A percentile compares a stretch with the other conserved stretches of the same genome.
These are phyloP conservation scores for Cerastoderma edule DNA, from an alignment of 2,888 invertebrate genomes.

Conservation along the genomic window DNA sequence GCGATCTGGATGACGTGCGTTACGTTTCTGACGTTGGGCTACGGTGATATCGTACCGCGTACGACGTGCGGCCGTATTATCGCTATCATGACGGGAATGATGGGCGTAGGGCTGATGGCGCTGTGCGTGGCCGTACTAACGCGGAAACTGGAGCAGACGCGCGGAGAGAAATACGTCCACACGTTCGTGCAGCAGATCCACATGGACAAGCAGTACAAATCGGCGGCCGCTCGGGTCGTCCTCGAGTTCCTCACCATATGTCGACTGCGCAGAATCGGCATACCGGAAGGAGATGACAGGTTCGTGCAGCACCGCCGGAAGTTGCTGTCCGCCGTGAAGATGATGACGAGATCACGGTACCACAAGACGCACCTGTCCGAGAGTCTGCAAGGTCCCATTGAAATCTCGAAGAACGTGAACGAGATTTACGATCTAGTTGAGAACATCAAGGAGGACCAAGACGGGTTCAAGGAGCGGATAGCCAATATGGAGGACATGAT, in stretches of 20 bases:
- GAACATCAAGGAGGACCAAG: constrained; percentile 67
- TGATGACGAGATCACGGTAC: constrained; percentile 71
- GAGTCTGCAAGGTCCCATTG: constrained; percentile 69
- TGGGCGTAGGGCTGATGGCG: constrained; percentile 78
- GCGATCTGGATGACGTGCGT: constrained; percentile 78
- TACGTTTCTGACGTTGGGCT: constrained; percentile 76
- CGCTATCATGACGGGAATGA: constrained; percentile 72
- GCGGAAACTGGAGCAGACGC: constrained; percentile 75
- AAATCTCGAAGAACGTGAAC: constrained; percentile 70
- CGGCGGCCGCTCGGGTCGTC: constrained; percentile 71
- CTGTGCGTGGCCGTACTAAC: constrained; percentile 76
- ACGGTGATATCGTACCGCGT: constrained; percentile 76
- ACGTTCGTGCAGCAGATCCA: constrained; percentile 74
- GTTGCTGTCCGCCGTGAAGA: constrained; percentile 67
- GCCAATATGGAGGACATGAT: constrained; percentile 67
- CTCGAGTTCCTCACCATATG: constrained; percentile 70
- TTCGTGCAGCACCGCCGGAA: constrained; percentile 68
- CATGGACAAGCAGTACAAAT: constrained; percentile 67
- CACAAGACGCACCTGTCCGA: constrained; percentile 68
- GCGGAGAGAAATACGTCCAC: constrained; percentile 75
- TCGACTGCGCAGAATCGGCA: constrained; percentile 64
- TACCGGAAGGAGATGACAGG: constrained; percentile 50
- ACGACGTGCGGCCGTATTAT: constrained; percentile 75
- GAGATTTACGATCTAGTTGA: constrained; percentile 66
- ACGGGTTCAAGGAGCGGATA: constrained; percentile 61